Percentiles rank a stretch among this genome's conserved stretches.
phyloP scores from a whole-genome alignment of 2,797 vertebrate species.

The Argentina silus region DNA sequence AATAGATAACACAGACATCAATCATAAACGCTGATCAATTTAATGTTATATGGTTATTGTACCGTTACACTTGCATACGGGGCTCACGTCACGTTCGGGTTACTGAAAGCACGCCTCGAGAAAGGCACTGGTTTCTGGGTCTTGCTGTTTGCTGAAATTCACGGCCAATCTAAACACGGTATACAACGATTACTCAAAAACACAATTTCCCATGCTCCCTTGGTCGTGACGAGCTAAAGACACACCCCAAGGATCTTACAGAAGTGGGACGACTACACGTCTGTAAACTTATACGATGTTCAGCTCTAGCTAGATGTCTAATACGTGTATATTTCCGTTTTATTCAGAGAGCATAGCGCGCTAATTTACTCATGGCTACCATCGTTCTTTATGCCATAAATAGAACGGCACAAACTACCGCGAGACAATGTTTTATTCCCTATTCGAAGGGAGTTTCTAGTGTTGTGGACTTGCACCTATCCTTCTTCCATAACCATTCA shows the following conservation, averaged over 20 bases:
- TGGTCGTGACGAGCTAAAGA: background rate
- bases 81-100: background rate
- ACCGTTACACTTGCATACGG: background rate
- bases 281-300: slow-evolving; percentile 44
- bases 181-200: slow-evolving; percentile 7
- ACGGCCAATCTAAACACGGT: accelerated
- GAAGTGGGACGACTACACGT: slow-evolving; percentile 44
- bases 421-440: slow-evolving; percentile 47
- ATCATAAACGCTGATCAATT: background rate
- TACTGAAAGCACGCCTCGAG: background rate
- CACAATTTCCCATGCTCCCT: slow-evolving; percentile 62
- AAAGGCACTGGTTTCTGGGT: slow-evolving; percentile 48
- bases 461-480: slow-evolving; percentile 6
- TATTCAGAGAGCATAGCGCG: background rate
- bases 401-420: slow-evolving; percentile 45
- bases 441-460: slow-evolving; percentile 34
- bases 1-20: background rate
- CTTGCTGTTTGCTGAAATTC: slow-evolving; percentile 33
- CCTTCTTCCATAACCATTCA: slow-evolving; percentile 19
- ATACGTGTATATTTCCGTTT: background rate
- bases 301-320: background rate
- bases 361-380: slow-evolving; percentile 56
- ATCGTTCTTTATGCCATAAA: slow-evolving; percentile 51
- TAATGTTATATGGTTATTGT: background rate
- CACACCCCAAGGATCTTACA: slow-evolving; percentile 31